Base-by-base conservation (phyloP, 2,888 invertebrate genomes). In the Eupithecia subumbrata region DNA sequence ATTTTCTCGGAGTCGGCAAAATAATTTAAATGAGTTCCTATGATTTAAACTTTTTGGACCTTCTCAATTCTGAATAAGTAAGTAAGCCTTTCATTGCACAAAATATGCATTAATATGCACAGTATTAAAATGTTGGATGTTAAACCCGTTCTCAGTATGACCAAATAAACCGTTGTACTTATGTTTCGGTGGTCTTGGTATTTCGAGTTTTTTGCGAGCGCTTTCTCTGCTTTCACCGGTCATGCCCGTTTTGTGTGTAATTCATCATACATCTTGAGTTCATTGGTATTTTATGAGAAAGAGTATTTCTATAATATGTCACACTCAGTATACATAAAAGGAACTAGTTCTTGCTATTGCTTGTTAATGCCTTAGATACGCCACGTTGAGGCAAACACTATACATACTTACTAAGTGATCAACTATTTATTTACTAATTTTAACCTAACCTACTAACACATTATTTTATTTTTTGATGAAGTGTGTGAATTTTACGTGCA, bases 201-300 rank as follows among this genome's bases (percentile, higher is more conserved):
- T 79, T 79, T 78, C 76, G 77, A 78, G 81, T 80, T 89, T 88
- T 88, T 88, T 87, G 85, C 85, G 81, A 82, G 83, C 78, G 80
- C 89, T 90, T 90, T 90, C 90, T 87, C 90, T 81, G 85, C 90
- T 90, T 90, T 90, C 90, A 83, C 89, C 83, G 72, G 79, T 79
- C 82, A 77, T 80, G 69, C 63, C n/a, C 64, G 43, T 67, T 81
- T 78, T 71, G 56, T 72, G 72, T 80, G 80, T 82, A 79, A 84
- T 84, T 82, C 74, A 76, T 82, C 80, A 83, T 79, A 76, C 37
- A 63, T 68, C 68, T 64, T 72, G 7, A n/a, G 22, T 45, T n/a
- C 22, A 67, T 22, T 56, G 11, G 56, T 22, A 22, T 56, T 56
- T 56, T 56, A 56, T 56, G 22, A 22, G 22, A 22, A 56, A 56